Evolutionary conservation across 2,888 invertebrate genomes (phyloP).

Genomic region (Tyria jacobaeae): DNA sequence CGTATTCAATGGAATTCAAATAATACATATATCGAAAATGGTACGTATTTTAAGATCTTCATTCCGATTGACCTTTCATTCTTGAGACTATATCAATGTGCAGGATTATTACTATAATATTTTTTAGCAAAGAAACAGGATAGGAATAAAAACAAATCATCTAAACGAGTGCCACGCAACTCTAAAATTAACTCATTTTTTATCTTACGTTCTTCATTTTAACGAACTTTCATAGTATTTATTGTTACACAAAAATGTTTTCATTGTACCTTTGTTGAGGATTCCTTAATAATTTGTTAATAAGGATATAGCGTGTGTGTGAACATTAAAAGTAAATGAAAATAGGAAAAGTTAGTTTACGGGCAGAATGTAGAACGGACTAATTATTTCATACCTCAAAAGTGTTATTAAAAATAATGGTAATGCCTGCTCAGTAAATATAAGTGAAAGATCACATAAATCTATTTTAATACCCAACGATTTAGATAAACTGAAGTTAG

Average conservation of each 20-base stretch:
- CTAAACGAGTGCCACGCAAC: constrained; percentile 17
- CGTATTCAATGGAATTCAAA: constrained; percentile 44
- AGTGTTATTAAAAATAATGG: constrained; percentile 25
- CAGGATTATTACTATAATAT: constrained; percentile 22
- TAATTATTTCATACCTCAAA: constrained; percentile 26
- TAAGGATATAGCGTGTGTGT: constrained; percentile 40
- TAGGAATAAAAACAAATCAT: constrained; percentile 22
- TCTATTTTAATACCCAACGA: background rate
- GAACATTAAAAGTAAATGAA: constrained; percentile 35
- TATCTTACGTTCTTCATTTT: background rate
- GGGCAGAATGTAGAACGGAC: constrained; percentile 22
- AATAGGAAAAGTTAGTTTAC: constrained; percentile 20
- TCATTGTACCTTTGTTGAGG: constrained; percentile 11
- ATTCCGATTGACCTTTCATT: constrained; percentile 43
- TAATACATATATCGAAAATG: constrained; percentile 43
- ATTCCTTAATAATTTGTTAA: constrained; percentile 34
- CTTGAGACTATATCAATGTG: constrained; percentile 38
- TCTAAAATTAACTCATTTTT: constrained; percentile 23
- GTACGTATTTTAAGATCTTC: constrained; percentile 44
- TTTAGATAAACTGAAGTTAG: background rate
- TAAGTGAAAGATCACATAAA: constrained; percentile 3
- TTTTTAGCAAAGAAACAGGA: constrained; percentile 27
- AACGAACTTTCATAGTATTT: background rate
- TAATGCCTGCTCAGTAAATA: constrained; percentile 11
- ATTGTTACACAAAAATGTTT: constrained; percentile 15